Evolutionary conservation across 1,140 invertebrate species (phyloP).

Genomic region (Drosophila nigrodunni): DNA sequence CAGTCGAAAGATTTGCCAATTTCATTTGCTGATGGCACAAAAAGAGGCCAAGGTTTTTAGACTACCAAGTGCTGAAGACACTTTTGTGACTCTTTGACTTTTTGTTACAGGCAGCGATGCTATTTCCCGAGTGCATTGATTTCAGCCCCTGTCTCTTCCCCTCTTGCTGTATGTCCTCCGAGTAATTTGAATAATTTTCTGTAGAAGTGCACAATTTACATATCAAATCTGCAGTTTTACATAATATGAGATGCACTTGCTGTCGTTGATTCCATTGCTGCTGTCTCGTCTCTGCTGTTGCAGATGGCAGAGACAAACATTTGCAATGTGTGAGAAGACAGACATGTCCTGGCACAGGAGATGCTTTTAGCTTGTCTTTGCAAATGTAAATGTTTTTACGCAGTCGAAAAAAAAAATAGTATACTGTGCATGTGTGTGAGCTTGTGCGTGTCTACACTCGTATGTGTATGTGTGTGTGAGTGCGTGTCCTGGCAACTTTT

Average conservation of each 20-base stretch:
- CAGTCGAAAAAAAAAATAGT: slow-evolving; percentile 81
- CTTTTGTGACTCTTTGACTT: slow-evolving; percentile 31
- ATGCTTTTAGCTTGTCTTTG: slow-evolving; percentile 79
- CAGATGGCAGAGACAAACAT: slow-evolving; percentile 29
- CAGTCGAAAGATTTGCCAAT: slow-evolving; percentile 50
- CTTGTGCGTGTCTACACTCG: neutral
- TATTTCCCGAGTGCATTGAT: slow-evolving; percentile 53
- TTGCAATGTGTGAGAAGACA: slow-evolving; percentile 31
- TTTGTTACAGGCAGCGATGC: slow-evolving; percentile 25
- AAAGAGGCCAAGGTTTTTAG: slow-evolving; percentile 66
- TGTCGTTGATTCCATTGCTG: slow-evolving; percentile 20
- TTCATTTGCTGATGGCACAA: slow-evolving; percentile 49
- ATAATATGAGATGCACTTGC: slow-evolving; percentile 29
- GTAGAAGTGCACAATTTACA: slow-evolving; percentile 78
- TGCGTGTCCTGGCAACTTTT: slow-evolving; percentile 46
- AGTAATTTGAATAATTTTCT: slow-evolving; percentile 81
- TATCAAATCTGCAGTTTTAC: slow-evolving; percentile 77
- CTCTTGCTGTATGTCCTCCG: slow-evolving; percentile 18
- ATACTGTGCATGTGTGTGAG: slow-evolving; percentile 38
- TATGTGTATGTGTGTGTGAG: slow-evolving; percentile 11
- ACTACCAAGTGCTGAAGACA: neutral
- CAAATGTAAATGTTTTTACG: slow-evolving; percentile 80
- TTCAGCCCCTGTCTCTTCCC: slow-evolving; percentile 1
- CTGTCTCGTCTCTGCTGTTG: neutral
- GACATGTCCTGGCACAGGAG: slow-evolving; percentile 28